A percentile compares a stretch with the other conserved stretches of the same genome.
Evolutionary conservation across 2,113 vertebrate genomes (phyloP).

Genomic region (Corythornis vintsioides): DNA sequence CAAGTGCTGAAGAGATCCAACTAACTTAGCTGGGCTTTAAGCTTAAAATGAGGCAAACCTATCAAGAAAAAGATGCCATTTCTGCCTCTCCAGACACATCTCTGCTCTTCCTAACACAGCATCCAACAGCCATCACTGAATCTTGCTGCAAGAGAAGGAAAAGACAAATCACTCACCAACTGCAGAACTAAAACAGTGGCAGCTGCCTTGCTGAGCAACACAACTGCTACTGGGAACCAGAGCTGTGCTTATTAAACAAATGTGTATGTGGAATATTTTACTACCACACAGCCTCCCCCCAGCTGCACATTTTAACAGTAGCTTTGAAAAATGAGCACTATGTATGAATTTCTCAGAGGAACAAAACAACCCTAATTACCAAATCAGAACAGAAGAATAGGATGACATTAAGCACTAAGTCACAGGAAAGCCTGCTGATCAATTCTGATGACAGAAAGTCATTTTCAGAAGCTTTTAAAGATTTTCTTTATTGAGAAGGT

Average conservation of each 20-base stretch:
- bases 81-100: background rate
- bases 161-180: background rate
- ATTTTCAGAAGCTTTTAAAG: background rate
- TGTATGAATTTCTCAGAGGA: background rate
- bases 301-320: background rate
- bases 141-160: background rate
- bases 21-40: background rate
- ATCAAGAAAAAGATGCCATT: background rate
- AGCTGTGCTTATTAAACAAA: background rate
- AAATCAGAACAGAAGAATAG: background rate
- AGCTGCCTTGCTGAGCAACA: background rate
- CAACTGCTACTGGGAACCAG: background rate
- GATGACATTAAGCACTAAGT: background rate
- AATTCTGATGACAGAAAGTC: background rate
- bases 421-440: background rate
- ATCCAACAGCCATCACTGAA: background rate
- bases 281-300: background rate
- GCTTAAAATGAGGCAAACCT: background rate
- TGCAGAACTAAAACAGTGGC: background rate
- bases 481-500: background rate
- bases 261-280: background rate
- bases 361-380: background rate
- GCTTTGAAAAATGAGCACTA: background rate
- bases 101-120: background rate
- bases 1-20: background rate